Evolutionary conservation across 37 sponge, comb jelly and placozoan genomes (phyloP), one percentile per base, ranked within the genome.

Genomic region (Hormiphora californensis): DNA sequence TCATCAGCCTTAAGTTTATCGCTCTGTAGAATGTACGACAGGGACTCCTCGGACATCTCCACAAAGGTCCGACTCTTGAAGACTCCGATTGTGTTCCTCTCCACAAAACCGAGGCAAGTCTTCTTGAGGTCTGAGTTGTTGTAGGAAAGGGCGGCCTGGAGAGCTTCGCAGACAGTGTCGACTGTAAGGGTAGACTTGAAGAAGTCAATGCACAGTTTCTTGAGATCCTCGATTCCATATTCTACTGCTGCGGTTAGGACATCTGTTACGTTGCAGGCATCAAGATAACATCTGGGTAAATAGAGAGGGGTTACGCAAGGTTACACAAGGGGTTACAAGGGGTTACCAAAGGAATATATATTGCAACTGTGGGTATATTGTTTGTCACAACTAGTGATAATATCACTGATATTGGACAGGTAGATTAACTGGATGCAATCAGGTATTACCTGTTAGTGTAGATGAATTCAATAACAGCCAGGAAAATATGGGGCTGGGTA

Each of bases 391-490:
- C n/a, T n/a, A n/a, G n/a, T n/a, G n/a, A n/a, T n/a, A n/a, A n/a
- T n/a, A n/a, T n/a, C n/a, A n/a, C n/a, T n/a, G n/a, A n/a, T n/a
- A n/a, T n/a, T n/a, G n/a, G n/a, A n/a, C n/a, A n/a, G n/a, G n/a
- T n/a, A n/a, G n/a, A n/a, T n/a, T n/a, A n/a, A n/a, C n/a, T n/a
- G n/a, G n/a, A n/a, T n/a, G n/a, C n/a, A 23, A 90, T 92, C 19
- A 94, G 89, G 40, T 88, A 91, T 54, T 90, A 92, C 85, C 94
- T 92, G 90, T 97, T 97, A 38, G 99, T 93, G 87, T 97, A 97
- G 54, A 97, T 91, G 85, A 91, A 97, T 86, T 97, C 99, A 65
- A 97, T 85, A 12, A 97, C 86, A 28, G 94, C 91, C 25, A 93
- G 87, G 86, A 97, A 97, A 0, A 91, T 89, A 30, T 53, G 54